These are phyloP conservation scores for Phrynosoma blainvillii DNA, from an alignment of 2,113 vertebrate species.

Conservation along the genomic window DNA sequence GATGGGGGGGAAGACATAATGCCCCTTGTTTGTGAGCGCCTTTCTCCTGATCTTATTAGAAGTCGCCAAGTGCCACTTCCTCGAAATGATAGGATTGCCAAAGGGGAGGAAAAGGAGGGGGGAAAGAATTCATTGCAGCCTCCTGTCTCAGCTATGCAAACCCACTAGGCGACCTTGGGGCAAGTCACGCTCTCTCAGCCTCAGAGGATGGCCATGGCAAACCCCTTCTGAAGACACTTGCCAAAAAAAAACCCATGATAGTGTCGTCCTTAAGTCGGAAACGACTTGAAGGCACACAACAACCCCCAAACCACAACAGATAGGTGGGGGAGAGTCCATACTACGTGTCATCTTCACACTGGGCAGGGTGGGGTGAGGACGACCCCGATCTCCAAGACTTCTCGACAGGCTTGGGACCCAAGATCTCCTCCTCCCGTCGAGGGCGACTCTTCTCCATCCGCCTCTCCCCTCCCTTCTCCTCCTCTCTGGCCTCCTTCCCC, in stretches of 20 bases:
- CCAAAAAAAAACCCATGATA: no score
- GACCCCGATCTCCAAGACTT: no score
- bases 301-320: no score
- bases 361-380: conserved; percentile 47
- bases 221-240: no score
- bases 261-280: no score
- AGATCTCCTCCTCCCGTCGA: no score
- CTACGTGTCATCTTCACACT: conserved; percentile 62
- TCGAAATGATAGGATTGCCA: conserved; percentile 34
- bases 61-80: conserved; percentile 39
- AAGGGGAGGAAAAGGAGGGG: conserved; percentile 39
- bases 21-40: conserved; percentile 48
- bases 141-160: no score
- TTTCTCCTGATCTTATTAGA: conserved; percentile 39
- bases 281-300: no score
- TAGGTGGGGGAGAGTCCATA: conserved; percentile 24
- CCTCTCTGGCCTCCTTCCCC: conserved; percentile 55
- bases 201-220: no score
- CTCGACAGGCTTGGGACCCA: no score
- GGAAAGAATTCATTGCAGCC: background rate
- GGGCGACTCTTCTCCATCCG: conserved; percentile 47
- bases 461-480: conserved; percentile 28
- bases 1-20: background rate
- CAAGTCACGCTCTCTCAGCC: no score
- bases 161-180: no score